Percentiles rank a stretch among this genome's conserved stretches.
These are phyloP conservation scores for Poeciliopsis retropinna DNA, from an alignment of 2,113 vertebrate genomes.

Conservation along the genomic window DNA sequence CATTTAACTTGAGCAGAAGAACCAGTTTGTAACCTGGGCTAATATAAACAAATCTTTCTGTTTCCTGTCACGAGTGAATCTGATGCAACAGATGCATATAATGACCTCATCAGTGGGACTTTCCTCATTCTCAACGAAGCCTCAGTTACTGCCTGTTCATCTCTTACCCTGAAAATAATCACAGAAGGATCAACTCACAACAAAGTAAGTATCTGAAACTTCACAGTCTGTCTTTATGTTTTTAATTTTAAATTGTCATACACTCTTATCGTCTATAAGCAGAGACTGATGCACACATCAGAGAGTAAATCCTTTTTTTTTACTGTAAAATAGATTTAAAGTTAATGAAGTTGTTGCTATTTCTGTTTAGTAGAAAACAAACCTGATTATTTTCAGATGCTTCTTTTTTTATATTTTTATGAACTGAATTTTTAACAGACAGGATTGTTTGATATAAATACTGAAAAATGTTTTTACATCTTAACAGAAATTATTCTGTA, in stretches of 20 bases:
- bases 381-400: no score
- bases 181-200: neutral
- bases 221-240: no score
- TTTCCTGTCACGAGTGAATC: neutral
- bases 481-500: no score
- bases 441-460: no score
- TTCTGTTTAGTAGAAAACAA: neutral
- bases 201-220: neutral
- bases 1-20: neutral
- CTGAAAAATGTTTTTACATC: no score
- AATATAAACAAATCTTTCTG: no score
- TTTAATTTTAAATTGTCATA: no score
- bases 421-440: no score
- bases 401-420: no score
- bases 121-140: neutral
- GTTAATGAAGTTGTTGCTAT: neutral
- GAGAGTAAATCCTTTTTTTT: neutral
- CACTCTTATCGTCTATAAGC: no score
- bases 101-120: no score
- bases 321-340: neutral
- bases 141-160: neutral
- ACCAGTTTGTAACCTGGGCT: neutral
- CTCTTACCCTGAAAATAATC: neutral
- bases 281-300: no score
- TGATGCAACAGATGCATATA: neutral